Evolutionary conservation across 1,140 invertebrate species (phyloP).

Genomic region (Drosophila tristis): DNA sequence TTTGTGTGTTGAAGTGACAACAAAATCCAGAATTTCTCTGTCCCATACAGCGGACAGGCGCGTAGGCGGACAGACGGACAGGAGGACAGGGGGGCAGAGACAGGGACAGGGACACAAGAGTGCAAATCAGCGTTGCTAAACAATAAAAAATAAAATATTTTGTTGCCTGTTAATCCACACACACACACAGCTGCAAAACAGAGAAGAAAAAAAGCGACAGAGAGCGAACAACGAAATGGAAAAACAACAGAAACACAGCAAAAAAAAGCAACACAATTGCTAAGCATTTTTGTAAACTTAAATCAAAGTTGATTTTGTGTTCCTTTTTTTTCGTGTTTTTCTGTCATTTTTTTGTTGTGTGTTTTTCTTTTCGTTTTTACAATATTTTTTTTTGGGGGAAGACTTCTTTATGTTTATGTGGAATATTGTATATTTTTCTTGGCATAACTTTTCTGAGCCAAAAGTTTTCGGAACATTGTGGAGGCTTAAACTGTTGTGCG

Average conservation of each 20-base stretch:
- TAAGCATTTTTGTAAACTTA: slow-evolving; percentile 83
- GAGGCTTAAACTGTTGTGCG: slow-evolving; percentile 12
- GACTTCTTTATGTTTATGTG: slow-evolving; percentile 45
- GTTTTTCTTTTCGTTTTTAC: slow-evolving; percentile 32
- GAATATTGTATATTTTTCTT: slow-evolving; percentile 63
- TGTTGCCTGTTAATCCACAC: slow-evolving; percentile 79
- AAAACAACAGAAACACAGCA: slow-evolving; percentile 22
- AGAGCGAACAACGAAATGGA: slow-evolving; percentile 34
- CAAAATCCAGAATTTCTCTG: slow-evolving; percentile 74
- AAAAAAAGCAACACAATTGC: slow-evolving; percentile 71
- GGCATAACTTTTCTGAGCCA: slow-evolving; percentile 51
- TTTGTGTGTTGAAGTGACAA: slow-evolving; percentile 80
- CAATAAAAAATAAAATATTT: slow-evolving; percentile 83
- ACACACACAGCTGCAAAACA: slow-evolving; percentile 40
- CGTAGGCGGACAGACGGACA: neutral
- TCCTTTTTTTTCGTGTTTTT: slow-evolving; percentile 30
- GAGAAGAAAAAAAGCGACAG: slow-evolving; percentile 25
- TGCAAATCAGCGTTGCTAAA: slow-evolving; percentile 76
- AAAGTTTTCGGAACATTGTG: slow-evolving; percentile 1
- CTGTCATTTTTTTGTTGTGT: slow-evolving; percentile 48
- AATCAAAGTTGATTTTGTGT: slow-evolving; percentile 80
- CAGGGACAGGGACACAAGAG: slow-evolving; percentile 39
- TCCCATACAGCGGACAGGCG: slow-evolving; percentile 23
- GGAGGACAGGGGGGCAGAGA: neutral
- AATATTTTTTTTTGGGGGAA: slow-evolving; percentile 24